phyloP scores from a whole-genome alignment of 37 sponge, comb jelly and placozoan species.

The Cliona cf. orientalis region DNA sequence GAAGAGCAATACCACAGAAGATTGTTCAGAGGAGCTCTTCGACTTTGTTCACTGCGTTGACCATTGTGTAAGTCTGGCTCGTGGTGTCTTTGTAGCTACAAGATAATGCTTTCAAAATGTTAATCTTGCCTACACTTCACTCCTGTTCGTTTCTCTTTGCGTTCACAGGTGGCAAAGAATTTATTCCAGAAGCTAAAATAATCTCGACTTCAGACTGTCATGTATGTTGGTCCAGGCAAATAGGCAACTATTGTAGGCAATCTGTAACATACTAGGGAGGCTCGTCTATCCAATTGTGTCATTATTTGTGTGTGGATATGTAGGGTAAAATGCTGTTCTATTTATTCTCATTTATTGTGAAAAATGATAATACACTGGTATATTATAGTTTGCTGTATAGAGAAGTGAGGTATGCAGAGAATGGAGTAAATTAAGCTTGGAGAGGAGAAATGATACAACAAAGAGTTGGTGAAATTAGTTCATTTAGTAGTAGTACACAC shows the following conservation, averaged over 20 bases:
- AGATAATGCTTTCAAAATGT: background rate
- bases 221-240: too few species aligned
- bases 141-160: background rate
- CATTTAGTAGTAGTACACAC: slow-evolving; percentile 85
- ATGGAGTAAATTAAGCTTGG: too few species aligned
- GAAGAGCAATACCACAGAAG: slow-evolving; percentile 76
- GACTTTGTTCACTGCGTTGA: slow-evolving; percentile 95
- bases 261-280: too few species aligned
- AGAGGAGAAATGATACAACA: too few species aligned
- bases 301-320: background rate
- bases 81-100: background rate
- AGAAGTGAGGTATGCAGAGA: too few species aligned
- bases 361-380: background rate
- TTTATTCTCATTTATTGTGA: background rate
- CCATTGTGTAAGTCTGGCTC: slow-evolving; percentile 86
- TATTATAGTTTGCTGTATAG: too few species aligned
- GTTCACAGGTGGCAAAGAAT: slow-evolving; percentile 69
- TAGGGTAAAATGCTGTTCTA: background rate
- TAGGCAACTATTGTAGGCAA: too few species aligned
- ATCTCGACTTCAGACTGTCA: too few species aligned
- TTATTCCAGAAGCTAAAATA: slow-evolving; percentile 68
- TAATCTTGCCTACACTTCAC: background rate
- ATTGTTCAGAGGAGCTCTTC: slow-evolving; percentile 82
- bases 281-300: too few species aligned
- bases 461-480: too few species aligned